Conservation (phyloP, 2,888 invertebrate genomes). For the Drosophila mimetica region DNA sequence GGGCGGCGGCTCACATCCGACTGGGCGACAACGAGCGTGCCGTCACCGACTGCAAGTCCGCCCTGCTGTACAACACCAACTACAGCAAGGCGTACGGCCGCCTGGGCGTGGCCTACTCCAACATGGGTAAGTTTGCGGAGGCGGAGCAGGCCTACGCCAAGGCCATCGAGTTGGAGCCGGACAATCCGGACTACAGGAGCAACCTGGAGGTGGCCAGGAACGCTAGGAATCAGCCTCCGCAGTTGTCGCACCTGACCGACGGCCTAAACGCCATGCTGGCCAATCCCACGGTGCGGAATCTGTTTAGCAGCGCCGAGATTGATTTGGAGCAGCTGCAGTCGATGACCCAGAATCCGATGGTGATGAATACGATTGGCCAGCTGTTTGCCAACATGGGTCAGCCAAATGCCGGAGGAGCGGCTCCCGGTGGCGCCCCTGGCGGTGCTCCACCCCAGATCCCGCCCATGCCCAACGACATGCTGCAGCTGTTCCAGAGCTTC, state of each 20-base stretch:
- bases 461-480: constrained; percentile 72
- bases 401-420: constrained; percentile 23
- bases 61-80: constrained; percentile 93
- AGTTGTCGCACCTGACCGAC: constrained; percentile 73
- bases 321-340: constrained; percentile 76
- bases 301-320: constrained; percentile 78
- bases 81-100: constrained; percentile 98
- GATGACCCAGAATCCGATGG: constrained; percentile 79
- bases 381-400: constrained; percentile 68
- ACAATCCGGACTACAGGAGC: constrained; percentile 94
- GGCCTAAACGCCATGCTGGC: constrained; percentile 78
- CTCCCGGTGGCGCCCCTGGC: constrained; percentile 25
- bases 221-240: constrained; percentile 65
- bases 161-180: constrained; percentile 95
- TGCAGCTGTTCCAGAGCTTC: constrained; percentile 80
- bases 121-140: constrained; percentile 91
- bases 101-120: constrained; percentile 93
- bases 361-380: constrained; percentile 75
- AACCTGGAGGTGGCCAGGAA: constrained; percentile 92
- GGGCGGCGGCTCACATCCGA: constrained; percentile 97
- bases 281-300: constrained; percentile 79
- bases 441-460: constrained; percentile 49
- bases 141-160: constrained; percentile 94
- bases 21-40: constrained; percentile 93
- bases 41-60: constrained; percentile 95